Base-by-base conservation (phyloP, 2,888 invertebrate species). In the Nymphalis c-album region DNA sequence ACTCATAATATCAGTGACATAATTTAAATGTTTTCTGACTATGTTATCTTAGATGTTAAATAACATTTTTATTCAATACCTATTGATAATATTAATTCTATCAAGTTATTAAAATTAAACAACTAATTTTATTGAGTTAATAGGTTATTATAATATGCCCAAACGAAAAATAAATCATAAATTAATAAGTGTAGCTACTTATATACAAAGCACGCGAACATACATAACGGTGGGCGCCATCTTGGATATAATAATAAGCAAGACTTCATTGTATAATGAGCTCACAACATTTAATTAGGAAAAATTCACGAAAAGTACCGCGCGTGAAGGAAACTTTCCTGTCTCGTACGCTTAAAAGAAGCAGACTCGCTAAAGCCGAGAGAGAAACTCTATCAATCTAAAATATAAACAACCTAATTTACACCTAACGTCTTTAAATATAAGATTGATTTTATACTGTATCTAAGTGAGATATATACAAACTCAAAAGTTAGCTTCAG, bases 401-500 rank as follows among this genome's bases (percentile, higher is more conserved):
- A 10, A n/a, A 26, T 13, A 6, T 48, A 13, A 31, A n/a, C 65
- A 69, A 26, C 47, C 48, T 35, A 71, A 51, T 64, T 59, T 60
- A 63, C 60, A 46, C 50, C 61, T 51, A 57, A 61, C 45, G 7
- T 17, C 7, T 26, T 48, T 22, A 51, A 45, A 4, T 13, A 46
- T 69, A 71, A 57, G 67, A 20, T n/a, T 16, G 17, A 55, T 46
- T 69, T 69, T 69, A 17, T 16, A 40, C n/a, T 69, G 66, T 57
- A 58, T 13, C 7, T 40, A 20, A 55, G 16, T 45, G 20, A 51
- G 45, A 58, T 61, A 57, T 63, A 50, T 75, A 66, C 50, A 59
- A 63, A 67, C 35, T 40, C 10, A 35, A 57, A 74, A 74, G 72
- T 72, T 65, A 61, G 71, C 68, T 84, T 84, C 80, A 83, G 85